phyloP scores from a whole-genome alignment of 2,113 vertebrate species.

The Lampris incognitus region DNA sequence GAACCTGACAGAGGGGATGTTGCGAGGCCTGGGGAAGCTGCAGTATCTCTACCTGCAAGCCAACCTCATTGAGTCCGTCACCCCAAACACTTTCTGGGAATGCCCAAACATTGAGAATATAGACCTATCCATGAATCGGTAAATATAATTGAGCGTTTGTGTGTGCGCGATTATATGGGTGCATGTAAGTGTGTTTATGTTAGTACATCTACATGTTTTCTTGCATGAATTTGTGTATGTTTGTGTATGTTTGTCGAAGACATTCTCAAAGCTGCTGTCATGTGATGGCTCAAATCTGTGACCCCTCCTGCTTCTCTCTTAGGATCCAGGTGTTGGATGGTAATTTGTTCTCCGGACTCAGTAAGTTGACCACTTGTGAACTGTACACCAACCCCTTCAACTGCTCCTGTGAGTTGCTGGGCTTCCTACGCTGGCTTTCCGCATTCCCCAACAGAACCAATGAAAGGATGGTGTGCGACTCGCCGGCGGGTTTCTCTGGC shows the following conservation, averaged over 20 bases:
- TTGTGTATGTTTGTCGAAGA: too few species aligned
- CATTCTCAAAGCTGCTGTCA: too few species aligned
- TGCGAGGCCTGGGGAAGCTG: constrained; percentile 94
- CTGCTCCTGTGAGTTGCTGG: constrained; percentile 95
- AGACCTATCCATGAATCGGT: constrained; percentile 97
- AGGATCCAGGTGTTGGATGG: constrained; percentile 94
- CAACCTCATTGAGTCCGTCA: constrained; percentile 95
- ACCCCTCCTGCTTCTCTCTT: background rate
- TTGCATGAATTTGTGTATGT: too few species aligned
- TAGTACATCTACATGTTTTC: too few species aligned
- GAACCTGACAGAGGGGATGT: constrained; percentile 95
- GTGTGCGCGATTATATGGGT: background rate
- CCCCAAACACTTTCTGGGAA: constrained; percentile 96
- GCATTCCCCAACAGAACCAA: constrained; percentile 93
- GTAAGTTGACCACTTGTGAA: constrained; percentile 92
- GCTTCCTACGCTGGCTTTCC: constrained; percentile 94
- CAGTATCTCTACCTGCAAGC: constrained; percentile 99
- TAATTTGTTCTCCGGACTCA: constrained; percentile 88
- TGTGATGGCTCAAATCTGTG: background rate
- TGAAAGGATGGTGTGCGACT: constrained; percentile 95
- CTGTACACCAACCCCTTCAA: constrained; percentile 98
- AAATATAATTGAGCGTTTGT: background rate
- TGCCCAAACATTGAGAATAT: constrained; percentile 96
- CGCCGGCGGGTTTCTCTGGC: constrained; percentile 89
- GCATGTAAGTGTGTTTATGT: background rate